These are phyloP conservation scores for Acromyrmex echinatior DNA, from an alignment of 1,140 invertebrate genomes.

Conservation along the genomic window DNA sequence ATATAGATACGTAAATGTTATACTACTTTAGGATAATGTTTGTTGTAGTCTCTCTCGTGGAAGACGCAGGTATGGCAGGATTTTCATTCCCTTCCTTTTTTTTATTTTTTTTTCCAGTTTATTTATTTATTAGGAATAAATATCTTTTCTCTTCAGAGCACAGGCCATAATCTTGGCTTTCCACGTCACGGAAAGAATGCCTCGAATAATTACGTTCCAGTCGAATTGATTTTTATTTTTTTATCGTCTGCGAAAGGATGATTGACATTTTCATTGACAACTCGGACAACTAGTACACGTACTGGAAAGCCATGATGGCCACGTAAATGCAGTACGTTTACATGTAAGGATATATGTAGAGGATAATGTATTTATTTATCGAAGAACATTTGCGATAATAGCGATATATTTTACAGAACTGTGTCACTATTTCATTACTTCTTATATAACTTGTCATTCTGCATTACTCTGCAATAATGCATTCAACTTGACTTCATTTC, in stretches of 20 bases:
- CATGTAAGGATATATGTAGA: background rate
- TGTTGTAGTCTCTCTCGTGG: constrained; percentile 80
- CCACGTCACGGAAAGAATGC: background rate
- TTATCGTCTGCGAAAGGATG: background rate
- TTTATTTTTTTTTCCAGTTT: background rate
- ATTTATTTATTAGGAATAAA: constrained; percentile 78
- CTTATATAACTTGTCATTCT: background rate
- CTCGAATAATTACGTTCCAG: background rate
- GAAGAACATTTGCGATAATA: constrained; percentile 1
- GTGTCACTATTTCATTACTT: constrained; percentile 13
- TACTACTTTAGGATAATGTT: constrained; percentile 74
- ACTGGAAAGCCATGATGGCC: constrained; percentile 27
- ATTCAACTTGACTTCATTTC: background rate
- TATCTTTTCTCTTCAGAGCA: constrained; percentile 7
- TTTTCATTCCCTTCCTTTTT: constrained; percentile 59
- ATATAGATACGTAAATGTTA: constrained; percentile 77
- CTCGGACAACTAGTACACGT: background rate
- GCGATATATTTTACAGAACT: background rate
- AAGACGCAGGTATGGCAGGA: constrained; percentile 84
- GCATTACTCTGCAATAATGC: background rate
- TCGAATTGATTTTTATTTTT: background rate
- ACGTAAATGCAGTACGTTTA: constrained; percentile 39
- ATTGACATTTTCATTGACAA: constrained; percentile 8
- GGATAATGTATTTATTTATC: constrained; percentile 20
- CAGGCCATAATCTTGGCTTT: constrained; percentile 41